Base-by-base conservation (phyloP, 2,797 vertebrate species). In the Lagodon rhomboides region DNA sequence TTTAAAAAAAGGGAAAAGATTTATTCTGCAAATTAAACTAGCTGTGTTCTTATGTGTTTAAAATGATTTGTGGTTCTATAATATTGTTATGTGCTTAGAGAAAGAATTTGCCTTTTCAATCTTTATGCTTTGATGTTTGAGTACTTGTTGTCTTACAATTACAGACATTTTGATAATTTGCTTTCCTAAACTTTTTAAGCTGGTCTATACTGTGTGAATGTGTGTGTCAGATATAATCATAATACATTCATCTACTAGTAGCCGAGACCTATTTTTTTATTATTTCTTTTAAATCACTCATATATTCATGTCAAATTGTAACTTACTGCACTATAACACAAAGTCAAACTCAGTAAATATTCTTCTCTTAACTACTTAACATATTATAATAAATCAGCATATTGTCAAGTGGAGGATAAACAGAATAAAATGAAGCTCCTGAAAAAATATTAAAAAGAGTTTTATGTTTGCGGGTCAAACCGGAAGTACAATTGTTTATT, bases 391-490 rank as follows among this genome's bases (percentile, higher is more conserved):
- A 3, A 62, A 44, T 23, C 2, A 18, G 18, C 12, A n/a, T 17
- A 2, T 23, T 41, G n/a, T 27, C 30, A 43, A 38, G 1, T 17
- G 11, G 20, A n/a, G 23, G 12, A 17, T 3, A 34, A 34, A 58
- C 12, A 3, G 13, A 54, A 13, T 25, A 4, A 27, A 47, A 53
- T 1, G 20, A 3, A 8, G 1, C 18, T 10, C 15, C 13, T 44
- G 13, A 12, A 34, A 54, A 6, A 62, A 46, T 0, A 17, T 43
- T 1, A 23, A 1, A 4, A n/a, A 3, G 1, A 12, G 0, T 72
- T 55, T 88, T 90, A 89, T 87, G 74, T 81, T 88, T 85, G 80
- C 25, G 79, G 34, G 16, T 38, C 11, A 30, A 54, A 76, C 22
- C 73, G 86, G 91, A 91, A 85, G 15, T 6, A 4, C 0, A 9